These are phyloP conservation scores for Diplogasteroides magnus DNA, from an alignment of 1,140 invertebrate species.

Conservation along the genomic window DNA sequence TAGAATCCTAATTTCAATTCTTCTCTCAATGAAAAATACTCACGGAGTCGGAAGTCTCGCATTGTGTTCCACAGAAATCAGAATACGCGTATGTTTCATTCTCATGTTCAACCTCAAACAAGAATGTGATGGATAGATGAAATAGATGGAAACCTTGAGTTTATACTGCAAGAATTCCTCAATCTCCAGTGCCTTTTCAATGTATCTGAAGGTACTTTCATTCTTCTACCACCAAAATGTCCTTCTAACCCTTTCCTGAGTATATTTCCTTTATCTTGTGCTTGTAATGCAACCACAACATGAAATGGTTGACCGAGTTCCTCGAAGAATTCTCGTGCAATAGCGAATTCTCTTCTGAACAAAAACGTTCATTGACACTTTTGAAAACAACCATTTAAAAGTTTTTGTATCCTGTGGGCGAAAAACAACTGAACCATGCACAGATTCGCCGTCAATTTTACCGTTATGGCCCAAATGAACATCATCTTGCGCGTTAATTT, in stretches of 20 bases:
- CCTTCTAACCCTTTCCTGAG: constrained; percentile 36
- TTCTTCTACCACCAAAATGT: too few relatives aligned
- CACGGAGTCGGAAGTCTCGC: constrained; percentile 50
- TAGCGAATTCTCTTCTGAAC: constrained; percentile 37
- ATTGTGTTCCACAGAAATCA: constrained; percentile 54
- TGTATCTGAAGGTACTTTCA: constrained; percentile 45
- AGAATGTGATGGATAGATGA: neutral
- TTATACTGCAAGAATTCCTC: constrained; percentile 52
- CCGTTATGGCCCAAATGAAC: too few relatives aligned
- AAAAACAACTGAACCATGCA: too few relatives aligned
- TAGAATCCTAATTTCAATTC: too few relatives aligned
- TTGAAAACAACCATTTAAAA: too few relatives aligned
- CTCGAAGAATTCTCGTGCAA: constrained; percentile 50
- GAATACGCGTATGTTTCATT: constrained; percentile 44
- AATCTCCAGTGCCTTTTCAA: constrained; percentile 49
- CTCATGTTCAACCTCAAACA: constrained; percentile 37
- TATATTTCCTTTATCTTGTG: constrained; percentile 42
- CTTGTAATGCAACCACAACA: constrained; percentile 49
- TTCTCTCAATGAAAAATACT: neutral
- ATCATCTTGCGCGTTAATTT: too few relatives aligned
- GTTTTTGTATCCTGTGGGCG: too few relatives aligned
- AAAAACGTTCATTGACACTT: too few relatives aligned
- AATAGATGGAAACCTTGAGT: constrained; percentile 34
- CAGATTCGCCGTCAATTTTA: too few relatives aligned
- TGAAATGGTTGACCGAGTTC: constrained; percentile 51